A percentile compares a stretch with the other conserved stretches of the same genome.
These are phyloP conservation scores for Platalea minor DNA, from an alignment of 2,797 vertebrate genomes.

Conservation along the genomic window DNA sequence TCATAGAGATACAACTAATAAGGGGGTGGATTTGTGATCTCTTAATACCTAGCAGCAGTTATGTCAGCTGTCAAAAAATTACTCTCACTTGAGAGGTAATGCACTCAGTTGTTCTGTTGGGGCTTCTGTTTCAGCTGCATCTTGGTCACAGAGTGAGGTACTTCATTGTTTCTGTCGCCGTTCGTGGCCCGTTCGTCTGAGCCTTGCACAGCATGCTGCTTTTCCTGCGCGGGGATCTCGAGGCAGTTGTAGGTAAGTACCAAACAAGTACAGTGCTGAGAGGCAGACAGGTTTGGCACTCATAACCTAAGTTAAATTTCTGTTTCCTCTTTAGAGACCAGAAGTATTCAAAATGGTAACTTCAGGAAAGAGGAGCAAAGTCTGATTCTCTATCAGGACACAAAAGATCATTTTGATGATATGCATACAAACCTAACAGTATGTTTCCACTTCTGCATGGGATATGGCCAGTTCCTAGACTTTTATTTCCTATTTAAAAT, in stretches of 20 bases:
- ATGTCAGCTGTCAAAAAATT: background rate
- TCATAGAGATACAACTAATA: background rate
- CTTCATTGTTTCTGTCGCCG: background rate
- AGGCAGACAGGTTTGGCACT: background rate
- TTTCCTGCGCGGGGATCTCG: background rate
- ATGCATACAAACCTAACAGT: background rate
- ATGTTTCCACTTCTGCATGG: background rate
- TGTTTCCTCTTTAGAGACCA: background rate
- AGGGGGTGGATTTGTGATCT: background rate
- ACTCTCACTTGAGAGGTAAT: background rate
- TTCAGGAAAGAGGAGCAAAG: background rate
- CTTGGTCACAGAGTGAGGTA: accelerated
- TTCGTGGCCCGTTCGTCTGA: background rate
- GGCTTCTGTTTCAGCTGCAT: background rate
- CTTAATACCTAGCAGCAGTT: background rate
- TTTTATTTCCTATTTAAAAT: background rate
- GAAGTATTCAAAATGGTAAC: background rate
- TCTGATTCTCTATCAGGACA: background rate
- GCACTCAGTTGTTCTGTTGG: background rate
- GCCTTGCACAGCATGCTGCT: background rate
- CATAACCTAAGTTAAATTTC: background rate
- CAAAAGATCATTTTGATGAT: background rate
- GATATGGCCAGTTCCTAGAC: background rate
- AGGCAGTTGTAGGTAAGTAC: background rate
- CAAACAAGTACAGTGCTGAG: background rate